Evolutionary conservation across 2,797 vertebrate genomes (phyloP).

Genomic region (Caiman crocodilus): DNA sequence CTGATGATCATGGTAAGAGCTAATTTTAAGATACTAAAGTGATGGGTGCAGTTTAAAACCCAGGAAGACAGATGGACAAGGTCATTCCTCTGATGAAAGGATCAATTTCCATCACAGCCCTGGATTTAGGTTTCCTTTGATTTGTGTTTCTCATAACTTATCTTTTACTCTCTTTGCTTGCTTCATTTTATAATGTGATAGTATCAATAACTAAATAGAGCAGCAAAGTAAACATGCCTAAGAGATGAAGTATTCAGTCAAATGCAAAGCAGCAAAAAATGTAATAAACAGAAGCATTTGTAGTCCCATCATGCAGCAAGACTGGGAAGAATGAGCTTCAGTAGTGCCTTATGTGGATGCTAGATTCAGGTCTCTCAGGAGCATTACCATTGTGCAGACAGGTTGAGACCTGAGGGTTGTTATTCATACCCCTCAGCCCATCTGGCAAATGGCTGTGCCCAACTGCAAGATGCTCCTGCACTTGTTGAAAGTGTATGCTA

Average conservation of each 20-base stretch:
- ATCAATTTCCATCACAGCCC: not conserved
- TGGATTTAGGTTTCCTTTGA: not conserved
- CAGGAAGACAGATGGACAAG: not conserved
- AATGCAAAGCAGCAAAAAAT: not conserved
- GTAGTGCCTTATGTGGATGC: not conserved
- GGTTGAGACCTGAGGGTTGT: not conserved
- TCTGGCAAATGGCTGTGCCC: not conserved
- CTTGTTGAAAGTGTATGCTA: rapidly evolving
- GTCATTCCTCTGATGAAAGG: not conserved
- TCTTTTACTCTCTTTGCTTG: not conserved
- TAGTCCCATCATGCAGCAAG: not conserved
- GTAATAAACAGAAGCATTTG: rapidly evolving
- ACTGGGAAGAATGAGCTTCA: not conserved
- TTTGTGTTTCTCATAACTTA: not conserved
- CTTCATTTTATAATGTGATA: not conserved
- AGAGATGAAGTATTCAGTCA: not conserved
- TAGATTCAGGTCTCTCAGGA: not conserved
- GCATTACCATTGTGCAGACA: not conserved
- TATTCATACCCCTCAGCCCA: rapidly evolving
- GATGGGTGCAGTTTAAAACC: not conserved
- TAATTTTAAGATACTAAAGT: not conserved
- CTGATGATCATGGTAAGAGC: not conserved
- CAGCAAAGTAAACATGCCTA: not conserved
- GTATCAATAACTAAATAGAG: not conserved
- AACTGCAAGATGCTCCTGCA: not conserved